A percentile compares a stretch with the other conserved stretches of the same genome.
Conservation (phyloP, 2,113 vertebrate species). For the Nematolebias whitei region DNA sequence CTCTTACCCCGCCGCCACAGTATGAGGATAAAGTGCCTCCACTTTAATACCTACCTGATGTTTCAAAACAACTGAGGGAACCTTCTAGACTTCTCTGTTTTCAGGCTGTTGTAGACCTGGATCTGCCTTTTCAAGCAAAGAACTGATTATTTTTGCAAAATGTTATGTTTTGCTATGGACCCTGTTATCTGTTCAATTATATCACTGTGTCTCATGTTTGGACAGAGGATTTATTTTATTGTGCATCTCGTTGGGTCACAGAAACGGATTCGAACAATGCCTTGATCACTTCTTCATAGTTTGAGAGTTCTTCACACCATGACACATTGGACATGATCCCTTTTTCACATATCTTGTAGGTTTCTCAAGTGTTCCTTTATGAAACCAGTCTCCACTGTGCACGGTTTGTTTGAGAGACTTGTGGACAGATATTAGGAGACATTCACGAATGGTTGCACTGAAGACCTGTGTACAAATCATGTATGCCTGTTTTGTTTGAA, state of each 20-base stretch:
- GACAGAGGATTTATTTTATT: not conserved
- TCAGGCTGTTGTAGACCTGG: conserved; percentile 15
- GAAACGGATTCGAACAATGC: not conserved
- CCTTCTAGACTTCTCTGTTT: conserved; percentile 13
- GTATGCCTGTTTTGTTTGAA: not conserved
- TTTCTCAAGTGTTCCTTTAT: conserved; percentile 8
- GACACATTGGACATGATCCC: not conserved
- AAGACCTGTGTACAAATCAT: conserved; percentile 21
- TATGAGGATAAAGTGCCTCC: conserved; percentile 85
- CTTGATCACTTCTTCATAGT: not conserved
- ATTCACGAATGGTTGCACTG: not conserved
- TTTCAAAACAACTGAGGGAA: conserved; percentile 23
- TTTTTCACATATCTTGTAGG: not conserved
- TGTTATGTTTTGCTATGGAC: conserved; percentile 23
- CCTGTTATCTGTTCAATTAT: conserved; percentile 1
- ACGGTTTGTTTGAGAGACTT: not conserved
- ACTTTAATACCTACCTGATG: conserved; percentile 41
- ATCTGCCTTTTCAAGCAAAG: conserved; percentile 14
- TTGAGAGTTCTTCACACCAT: conserved; percentile 1
- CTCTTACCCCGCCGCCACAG: conserved; percentile 91
- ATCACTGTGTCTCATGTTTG: not conserved
- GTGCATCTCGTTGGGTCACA: conserved; percentile 29
- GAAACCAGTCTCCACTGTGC: not conserved
- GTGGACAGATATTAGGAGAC: not conserved
- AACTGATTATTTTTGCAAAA: conserved; percentile 3